Conservation (phyloP, 2,797 vertebrate genomes). For the Hafferia zeledoni region DNA sequence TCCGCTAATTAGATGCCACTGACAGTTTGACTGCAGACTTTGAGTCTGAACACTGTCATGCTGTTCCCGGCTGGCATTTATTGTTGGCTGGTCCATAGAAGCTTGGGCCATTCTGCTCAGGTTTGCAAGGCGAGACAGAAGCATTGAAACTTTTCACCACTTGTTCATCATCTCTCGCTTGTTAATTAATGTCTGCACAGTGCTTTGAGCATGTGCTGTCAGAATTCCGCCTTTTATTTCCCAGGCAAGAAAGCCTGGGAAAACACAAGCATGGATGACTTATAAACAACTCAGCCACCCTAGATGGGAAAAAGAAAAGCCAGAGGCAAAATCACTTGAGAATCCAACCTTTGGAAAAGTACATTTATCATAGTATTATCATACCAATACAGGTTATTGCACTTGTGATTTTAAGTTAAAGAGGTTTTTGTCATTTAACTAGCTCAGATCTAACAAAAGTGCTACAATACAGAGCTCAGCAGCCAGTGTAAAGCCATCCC, state of each 20-base stretch:
- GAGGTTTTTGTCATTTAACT: neutral
- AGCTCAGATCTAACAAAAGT: neutral
- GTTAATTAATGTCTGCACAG: slow-evolving; percentile 55
- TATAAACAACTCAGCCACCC: neutral
- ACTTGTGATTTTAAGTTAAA: neutral
- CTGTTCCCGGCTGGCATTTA: slow-evolving; percentile 48
- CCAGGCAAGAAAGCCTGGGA: neutral
- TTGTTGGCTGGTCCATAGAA: slow-evolving; percentile 36
- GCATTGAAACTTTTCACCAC: slow-evolving; percentile 39
- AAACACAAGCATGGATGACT: neutral
- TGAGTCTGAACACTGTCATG: slow-evolving; percentile 39
- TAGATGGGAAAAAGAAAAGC: neutral
- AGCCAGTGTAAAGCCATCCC: neutral
- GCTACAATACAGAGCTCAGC: neutral
- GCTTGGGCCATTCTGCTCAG: slow-evolving; percentile 47
- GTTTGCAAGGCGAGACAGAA: slow-evolving; percentile 34
- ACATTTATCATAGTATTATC: neutral
- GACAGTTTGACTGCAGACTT: slow-evolving; percentile 62
- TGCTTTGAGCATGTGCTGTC: slow-evolving; percentile 20
- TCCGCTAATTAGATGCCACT: slow-evolving; percentile 55
- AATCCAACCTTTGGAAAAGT: neutral
- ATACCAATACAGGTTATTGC: neutral
- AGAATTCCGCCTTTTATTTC: slow-evolving; percentile 33
- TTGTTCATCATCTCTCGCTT: slow-evolving; percentile 5
- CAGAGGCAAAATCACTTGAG: neutral